phyloP scores from a whole-genome alignment of 2,797 vertebrate species.

The Typhlichthys subterraneus region DNA sequence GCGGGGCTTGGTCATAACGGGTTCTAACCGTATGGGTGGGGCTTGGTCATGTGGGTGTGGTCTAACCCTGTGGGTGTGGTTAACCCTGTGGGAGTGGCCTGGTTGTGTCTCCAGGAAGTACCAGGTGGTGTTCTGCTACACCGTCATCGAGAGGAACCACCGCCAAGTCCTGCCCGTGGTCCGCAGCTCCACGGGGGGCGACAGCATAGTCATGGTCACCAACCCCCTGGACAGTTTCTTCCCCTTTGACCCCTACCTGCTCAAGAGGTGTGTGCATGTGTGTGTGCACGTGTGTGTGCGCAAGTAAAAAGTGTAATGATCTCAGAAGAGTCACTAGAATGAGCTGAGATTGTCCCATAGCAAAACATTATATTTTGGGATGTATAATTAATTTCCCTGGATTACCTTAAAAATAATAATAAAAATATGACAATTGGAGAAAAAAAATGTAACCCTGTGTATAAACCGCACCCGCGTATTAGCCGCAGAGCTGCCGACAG shows the following conservation, averaged over 20 bases:
- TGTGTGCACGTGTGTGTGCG: not conserved
- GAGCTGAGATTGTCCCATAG: not conserved
- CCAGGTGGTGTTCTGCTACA: slow-evolving; percentile 97
- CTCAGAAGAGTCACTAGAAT: not conserved
- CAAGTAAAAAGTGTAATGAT: not conserved
- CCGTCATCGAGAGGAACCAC: slow-evolving; percentile 93
- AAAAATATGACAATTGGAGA: no score
- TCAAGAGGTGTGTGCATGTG: slow-evolving; percentile 83
- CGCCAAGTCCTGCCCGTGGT: slow-evolving; percentile 85
- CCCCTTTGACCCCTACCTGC: slow-evolving; percentile 93
- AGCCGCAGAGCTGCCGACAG: no score
- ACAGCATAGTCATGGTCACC: slow-evolving; percentile 80
- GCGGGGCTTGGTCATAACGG: no score
- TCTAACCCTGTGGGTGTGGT: no score
- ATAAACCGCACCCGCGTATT: no score
- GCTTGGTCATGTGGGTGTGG: no score
- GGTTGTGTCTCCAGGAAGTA: slow-evolving; percentile 83
- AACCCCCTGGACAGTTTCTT: slow-evolving; percentile 96
- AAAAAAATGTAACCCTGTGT: no score
- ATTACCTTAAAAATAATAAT: no score
- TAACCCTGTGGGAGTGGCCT: no score
- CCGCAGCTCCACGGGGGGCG: slow-evolving; percentile 82
- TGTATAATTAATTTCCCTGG: no score
- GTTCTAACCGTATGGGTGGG: no score
- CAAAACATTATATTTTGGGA: not conserved